Percentiles rank a stretch among this genome's conserved stretches.
These are phyloP conservation scores for Furcifer pardalis DNA, from an alignment of 2,797 vertebrate genomes.

Conservation along the genomic window DNA sequence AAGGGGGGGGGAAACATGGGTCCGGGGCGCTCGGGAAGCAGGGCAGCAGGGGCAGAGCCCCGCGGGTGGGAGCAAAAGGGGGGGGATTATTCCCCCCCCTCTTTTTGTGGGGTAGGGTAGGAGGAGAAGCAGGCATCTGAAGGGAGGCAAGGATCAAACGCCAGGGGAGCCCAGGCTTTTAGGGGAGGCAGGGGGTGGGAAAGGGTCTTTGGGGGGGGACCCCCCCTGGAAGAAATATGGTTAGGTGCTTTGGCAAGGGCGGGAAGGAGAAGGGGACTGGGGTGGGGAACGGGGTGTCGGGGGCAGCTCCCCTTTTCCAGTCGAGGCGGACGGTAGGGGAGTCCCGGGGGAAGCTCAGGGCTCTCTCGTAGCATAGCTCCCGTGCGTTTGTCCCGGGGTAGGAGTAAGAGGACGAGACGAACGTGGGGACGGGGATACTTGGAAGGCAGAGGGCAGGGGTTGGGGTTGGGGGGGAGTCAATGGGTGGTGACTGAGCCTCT, in stretches of 20 bases:
- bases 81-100: neutral
- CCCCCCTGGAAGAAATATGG: neutral
- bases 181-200: slow-evolving; percentile 26
- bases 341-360: too few relatives aligned
- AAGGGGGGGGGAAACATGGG: slow-evolving; percentile 55
- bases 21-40: slow-evolving; percentile 40
- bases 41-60: neutral
- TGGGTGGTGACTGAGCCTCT: too few relatives aligned
- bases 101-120: too few relatives aligned
- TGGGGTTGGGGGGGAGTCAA: neutral
- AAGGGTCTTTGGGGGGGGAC: slow-evolving; percentile 48
- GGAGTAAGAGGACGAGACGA: neutral
- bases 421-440: neutral
- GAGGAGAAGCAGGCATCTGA: too few relatives aligned
- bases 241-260: too few relatives aligned
- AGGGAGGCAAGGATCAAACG: neutral
- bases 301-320: too few relatives aligned
- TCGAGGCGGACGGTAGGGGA: too few relatives aligned
- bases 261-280: neutral
- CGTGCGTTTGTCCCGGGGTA: too few relatives aligned
- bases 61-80: neutral
- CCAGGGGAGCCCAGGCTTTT: too few relatives aligned
- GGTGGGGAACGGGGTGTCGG: neutral
- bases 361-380: too few relatives aligned
- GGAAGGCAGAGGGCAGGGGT: neutral